A percentile compares a stretch with the other conserved stretches of the same genome.
Conservation (phyloP, 1,140 invertebrate species). For the Drosophila quadrilineata region DNA sequence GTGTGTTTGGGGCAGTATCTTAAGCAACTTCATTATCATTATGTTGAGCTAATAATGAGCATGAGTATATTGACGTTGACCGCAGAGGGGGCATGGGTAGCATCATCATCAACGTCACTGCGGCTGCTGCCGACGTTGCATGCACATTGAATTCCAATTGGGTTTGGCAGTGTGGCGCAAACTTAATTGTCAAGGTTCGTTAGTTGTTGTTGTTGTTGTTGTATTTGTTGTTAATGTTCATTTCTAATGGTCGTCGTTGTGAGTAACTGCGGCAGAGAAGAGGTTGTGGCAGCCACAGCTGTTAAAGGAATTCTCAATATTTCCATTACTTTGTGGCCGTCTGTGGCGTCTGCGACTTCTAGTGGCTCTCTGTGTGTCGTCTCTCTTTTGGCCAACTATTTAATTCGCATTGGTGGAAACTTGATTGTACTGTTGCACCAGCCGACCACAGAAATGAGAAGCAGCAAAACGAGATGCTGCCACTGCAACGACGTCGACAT, state of each 20-base stretch:
- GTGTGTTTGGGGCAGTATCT: constrained; percentile 27
- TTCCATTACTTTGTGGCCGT: constrained; percentile 75
- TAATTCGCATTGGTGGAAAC: constrained; percentile 77
- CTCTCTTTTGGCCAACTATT: constrained; percentile 75
- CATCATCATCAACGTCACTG: constrained; percentile 56
- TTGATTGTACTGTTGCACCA: constrained; percentile 69
- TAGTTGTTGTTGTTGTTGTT: constrained; percentile 57
- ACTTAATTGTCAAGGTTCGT: constrained; percentile 78
- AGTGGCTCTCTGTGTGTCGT: constrained; percentile 51
- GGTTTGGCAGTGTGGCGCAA: constrained; percentile 74
- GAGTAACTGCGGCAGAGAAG: constrained; percentile 58
- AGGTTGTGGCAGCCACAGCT: constrained; percentile 19
- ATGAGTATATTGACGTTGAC: constrained; percentile 10
- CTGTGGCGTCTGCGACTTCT: constrained; percentile 14
- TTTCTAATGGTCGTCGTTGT: constrained; percentile 76
- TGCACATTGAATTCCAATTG: constrained; percentile 78
- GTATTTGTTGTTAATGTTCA: constrained; percentile 49
- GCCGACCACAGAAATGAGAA: constrained; percentile 61
- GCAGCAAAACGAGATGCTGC: constrained; percentile 37
- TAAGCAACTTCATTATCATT: constrained; percentile 58
- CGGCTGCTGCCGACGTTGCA: constrained; percentile 59
- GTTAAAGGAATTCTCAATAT: constrained; percentile 73
- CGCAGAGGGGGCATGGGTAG: constrained; percentile 31
- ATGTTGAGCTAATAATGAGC: constrained; percentile 19
- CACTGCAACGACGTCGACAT: background rate